Conservation (phyloP, 2,113 vertebrate species). For the Nibea coibor region DNA sequence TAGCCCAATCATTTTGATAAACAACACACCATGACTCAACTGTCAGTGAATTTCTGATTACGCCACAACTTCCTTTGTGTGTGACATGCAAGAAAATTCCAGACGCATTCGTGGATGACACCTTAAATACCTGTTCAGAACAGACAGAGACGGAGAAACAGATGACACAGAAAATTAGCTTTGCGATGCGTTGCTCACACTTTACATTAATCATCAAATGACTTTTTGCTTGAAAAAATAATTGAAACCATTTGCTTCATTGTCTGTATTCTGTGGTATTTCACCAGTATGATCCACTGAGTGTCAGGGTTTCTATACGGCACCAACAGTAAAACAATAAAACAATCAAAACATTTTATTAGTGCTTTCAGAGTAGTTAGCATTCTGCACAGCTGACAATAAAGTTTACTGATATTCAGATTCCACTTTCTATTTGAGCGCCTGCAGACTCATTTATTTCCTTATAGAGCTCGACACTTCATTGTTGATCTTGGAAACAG, state of each 20-base stretch:
- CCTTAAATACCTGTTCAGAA: neutral
- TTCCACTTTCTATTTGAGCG: neutral
- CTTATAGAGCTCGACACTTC: neutral
- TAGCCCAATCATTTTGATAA: neutral
- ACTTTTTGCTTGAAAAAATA: neutral
- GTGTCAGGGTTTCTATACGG: neutral
- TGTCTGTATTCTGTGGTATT: neutral
- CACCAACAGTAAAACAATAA: neutral
- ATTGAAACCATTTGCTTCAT: neutral
- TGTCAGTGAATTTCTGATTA: constrained; percentile 22
- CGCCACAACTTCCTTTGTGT: constrained; percentile 22
- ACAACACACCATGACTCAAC: neutral
- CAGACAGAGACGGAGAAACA: neutral
- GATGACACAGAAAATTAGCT: neutral
- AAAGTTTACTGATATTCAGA: neutral
- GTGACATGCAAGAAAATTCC: constrained; percentile 16
- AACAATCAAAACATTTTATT: neutral
- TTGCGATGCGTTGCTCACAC: neutral
- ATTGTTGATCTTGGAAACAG: neutral
- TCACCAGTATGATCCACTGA: neutral
- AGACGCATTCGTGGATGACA: neutral
- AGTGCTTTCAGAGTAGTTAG: neutral
- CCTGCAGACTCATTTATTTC: neutral
- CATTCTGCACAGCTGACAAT: neutral
- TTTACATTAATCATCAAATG: neutral